Base-by-base conservation (phyloP, 2,797 vertebrate species). In the Emys orbicularis region DNA sequence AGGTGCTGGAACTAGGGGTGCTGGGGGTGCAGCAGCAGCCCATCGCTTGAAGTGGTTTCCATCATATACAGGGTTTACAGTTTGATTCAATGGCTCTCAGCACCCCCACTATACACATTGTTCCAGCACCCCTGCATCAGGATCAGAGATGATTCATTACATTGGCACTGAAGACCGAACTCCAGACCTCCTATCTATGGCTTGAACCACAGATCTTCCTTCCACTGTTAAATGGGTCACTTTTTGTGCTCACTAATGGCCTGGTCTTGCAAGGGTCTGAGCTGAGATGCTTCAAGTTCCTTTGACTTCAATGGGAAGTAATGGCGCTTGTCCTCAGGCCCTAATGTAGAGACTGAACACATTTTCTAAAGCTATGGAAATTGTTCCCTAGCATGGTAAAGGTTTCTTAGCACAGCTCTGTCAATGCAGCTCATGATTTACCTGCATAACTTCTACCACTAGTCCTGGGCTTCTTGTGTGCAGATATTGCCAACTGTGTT, bases 321-420 rank as follows among this genome's bases (percentile, higher is more conserved):
- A 3, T 12, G 8, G 6, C 86, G n/a, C 44, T 81, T 4, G 5
- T 23, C 61, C 92, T 80, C 19, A 25, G n/a, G n/a, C 37, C 37
- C 37, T 72, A 11, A 72, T 11, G n/a, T 41, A 41, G n/a, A 72
- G 65, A 81, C 27, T 82, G 89, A 85, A 21, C 31, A 37, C 18
- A 9, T 74, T 90, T 93, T 83, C 85, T 68, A 34, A 37, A 94
- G 41, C 31, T 86, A 83, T 52, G 50, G 27, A 91, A 61, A 95
- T 7, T 57, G 90, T 65, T 92, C 47, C 27, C 44, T 52, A n/a
- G 13, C 18, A 83, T 31, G 10, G 61, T 79, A n/a, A 96, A 49
- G 9, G 34, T 5, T 49, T 56, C 68, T 31, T 79, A 49, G 15
- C 37, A 83, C 16, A 88, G 15, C 27, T 88, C 79, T 56, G 10